Base-by-base conservation (phyloP, 2,888 invertebrate genomes). In the Coleophora deauratella region DNA sequence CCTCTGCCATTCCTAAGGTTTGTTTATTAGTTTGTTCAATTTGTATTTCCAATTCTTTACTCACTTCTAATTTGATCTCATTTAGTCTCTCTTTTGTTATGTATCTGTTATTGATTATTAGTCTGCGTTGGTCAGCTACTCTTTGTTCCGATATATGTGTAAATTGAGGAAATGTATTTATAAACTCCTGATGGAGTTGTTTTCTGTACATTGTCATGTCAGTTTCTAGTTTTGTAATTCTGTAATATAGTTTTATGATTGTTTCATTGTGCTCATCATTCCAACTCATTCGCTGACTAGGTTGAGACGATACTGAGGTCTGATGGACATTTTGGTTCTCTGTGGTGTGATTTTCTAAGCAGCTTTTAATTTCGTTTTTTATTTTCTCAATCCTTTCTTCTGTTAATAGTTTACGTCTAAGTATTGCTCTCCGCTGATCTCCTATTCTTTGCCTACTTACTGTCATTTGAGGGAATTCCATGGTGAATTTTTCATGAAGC, bases 81-180 rank as follows among this genome's bases (percentile, higher is more conserved):
- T 37, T 31, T 12, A 42, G 11, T 42, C 42, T 38, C 2, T 11
- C 9, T 12, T 42, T 14, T 9, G 11, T 31, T 1, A 46, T 37
- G 2, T 41, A 42, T 44, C 43, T 47, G 35, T 50, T 48, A 12
- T 38, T 42, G 21, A 43, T 30, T 10, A 51, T 47, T 12, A 41
- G 36, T 38, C 46, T 42, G 28, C 41, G 35, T 30, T 51, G 47
- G 9, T 49, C 46, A 9, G 47, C 37, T 37, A 48, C 36, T 33
- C 49, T 33, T 34, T 51, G 47, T 35, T 51, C 49, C 9, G 42
- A 37, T 9, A 49, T 9, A 38, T 51, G 41, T 30, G 43, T 9
- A 7, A 50, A 14, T 11, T 33, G 9, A n/a, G 46, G 47, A 33
- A 43, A 46, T 28, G 3, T 7, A 1, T 28, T 14, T 12, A 44